Evolutionary conservation across 2,113 vertebrate genomes (phyloP).

Genomic region (Cyprinodon brontotheroides): DNA sequence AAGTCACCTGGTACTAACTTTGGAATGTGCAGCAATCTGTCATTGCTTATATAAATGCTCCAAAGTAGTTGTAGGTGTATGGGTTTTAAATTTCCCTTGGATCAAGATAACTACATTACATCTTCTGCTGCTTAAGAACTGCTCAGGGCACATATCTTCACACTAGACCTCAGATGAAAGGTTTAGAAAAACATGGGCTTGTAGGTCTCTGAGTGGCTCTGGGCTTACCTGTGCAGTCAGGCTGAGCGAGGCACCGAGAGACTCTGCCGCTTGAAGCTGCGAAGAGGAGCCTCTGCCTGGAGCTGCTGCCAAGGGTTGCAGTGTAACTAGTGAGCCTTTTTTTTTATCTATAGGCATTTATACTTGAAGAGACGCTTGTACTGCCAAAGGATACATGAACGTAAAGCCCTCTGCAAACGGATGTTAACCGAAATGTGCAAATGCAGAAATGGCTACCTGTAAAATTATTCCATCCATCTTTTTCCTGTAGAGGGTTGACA

Average conservation of each 20-base stretch:
- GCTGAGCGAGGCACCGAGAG: conserved; percentile 54
- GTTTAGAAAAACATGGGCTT: conserved; percentile 54
- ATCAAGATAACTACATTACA: conserved; percentile 19
- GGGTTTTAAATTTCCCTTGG: not conserved
- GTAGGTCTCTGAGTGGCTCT: conserved; percentile 55
- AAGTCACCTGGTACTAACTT: conserved; percentile 14
- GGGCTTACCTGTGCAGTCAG: conserved; percentile 59
- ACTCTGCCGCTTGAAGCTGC: conserved; percentile 19
- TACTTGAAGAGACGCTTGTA: conserved; percentile 20
- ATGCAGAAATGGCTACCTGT: conserved; percentile 3
- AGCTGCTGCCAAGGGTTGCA: conserved; percentile 37
- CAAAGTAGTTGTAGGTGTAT: not conserved
- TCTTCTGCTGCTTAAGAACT: conserved; percentile 30
- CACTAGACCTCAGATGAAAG: conserved; percentile 61
- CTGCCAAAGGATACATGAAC: conserved; percentile 30
- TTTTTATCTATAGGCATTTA: conserved; percentile 30
- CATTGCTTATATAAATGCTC: conserved; percentile 7
- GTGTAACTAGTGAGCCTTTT: conserved; percentile 22
- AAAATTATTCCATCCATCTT: not conserved
- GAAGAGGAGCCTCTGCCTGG: conserved; percentile 24
- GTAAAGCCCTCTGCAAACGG: conserved; percentile 24
- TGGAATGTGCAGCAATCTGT: conserved; percentile 13
- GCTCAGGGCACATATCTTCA: conserved; percentile 45
- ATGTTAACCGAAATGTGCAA: conserved; percentile 24
- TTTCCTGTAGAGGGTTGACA: too few species aligned